phyloP scores from a whole-genome alignment of 1,140 invertebrate species.

The Saccostrea glomerata region DNA sequence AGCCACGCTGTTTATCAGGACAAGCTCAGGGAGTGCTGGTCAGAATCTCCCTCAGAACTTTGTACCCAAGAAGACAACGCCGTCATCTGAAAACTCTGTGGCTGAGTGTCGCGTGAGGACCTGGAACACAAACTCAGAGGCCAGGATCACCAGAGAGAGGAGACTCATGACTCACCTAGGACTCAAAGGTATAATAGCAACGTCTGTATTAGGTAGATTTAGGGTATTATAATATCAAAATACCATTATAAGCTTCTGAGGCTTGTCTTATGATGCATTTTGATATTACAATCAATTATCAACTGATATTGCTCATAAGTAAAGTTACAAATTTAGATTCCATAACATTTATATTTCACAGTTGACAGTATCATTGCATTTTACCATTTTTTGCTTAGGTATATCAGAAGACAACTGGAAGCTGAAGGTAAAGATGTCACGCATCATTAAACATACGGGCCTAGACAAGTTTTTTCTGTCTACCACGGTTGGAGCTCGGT shows the following conservation, averaged over 20 bases:
- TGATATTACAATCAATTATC: neutral
- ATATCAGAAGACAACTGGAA: constrained; percentile 67
- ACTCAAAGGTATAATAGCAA: constrained; percentile 66
- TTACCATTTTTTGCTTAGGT: constrained; percentile 52
- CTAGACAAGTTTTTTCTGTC: constrained; percentile 41
- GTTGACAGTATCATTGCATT: too few species aligned
- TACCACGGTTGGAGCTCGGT: constrained; percentile 59
- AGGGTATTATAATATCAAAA: too few species aligned
- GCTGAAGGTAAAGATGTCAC: constrained; percentile 57
- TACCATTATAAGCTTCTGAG: too few species aligned
- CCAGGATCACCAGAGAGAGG: constrained; percentile 64
- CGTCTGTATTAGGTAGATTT: neutral
- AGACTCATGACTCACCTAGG: constrained; percentile 73
- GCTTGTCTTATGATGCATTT: neutral
- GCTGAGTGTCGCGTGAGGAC: constrained; percentile 42
- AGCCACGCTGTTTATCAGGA: constrained; percentile 65
- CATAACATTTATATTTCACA: too few species aligned
- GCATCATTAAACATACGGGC: constrained; percentile 51
- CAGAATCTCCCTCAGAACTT: neutral
- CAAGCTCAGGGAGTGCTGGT: neutral
- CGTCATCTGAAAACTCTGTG: neutral
- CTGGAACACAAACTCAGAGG: constrained; percentile 42
- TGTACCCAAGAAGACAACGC: neutral
- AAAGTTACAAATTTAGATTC: too few species aligned
- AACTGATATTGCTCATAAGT: too few species aligned